Evolutionary conservation across 2,888 invertebrate species (phyloP), one percentile per base, ranked within the genome.

Genomic region (Agrotis exclamationis): DNA sequence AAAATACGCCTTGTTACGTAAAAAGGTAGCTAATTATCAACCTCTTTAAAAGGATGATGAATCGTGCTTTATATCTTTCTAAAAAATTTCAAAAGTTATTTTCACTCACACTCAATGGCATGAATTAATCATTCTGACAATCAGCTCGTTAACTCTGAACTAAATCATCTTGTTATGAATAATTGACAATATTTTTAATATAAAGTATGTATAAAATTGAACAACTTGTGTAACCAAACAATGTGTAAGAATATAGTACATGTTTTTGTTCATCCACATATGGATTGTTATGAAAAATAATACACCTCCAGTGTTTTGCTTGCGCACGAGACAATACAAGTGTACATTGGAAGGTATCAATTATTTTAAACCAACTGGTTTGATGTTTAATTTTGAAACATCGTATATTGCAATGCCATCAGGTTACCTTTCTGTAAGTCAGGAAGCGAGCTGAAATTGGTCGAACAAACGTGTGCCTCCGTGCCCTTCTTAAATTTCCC

Each of bases 31-130:
- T 75, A 79, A 82, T 83, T 85, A 83, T 78, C 74, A 74, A 63
- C 62, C 71, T 76, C 77, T 68, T 79, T 82, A 74, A 75, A 73
- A 66, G 56, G 51, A 74, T 64, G 69, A 71, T 69, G 70, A 78
- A 83, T 70, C 68, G 69, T 79, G 77, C 76, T 75, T 66, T 63
- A 74, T 77, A 83, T n/a, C 80, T 79, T 74, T 79, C 68, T 73
- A 79, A 82, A 71, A 67, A 66, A 73, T 79, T 84, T 79, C 62
- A 73, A 79, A 81, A 82, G 71, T 69, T 47, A 76, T 83, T 85
- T 82, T 82, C 82, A 74, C 75, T 84, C 33, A 56, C 70, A 76
- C 58, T 81, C 39, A 54, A 68, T 73, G 54, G 58, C 63, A 73
- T 62, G 56, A 76, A 80, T 70, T 66, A 79, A 57, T 68, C 64